Percentiles rank a stretch among this genome's conserved stretches.
These are phyloP conservation scores for Cyprinodon tularosa DNA, from an alignment of 2,113 vertebrate genomes.

Conservation along the genomic window DNA sequence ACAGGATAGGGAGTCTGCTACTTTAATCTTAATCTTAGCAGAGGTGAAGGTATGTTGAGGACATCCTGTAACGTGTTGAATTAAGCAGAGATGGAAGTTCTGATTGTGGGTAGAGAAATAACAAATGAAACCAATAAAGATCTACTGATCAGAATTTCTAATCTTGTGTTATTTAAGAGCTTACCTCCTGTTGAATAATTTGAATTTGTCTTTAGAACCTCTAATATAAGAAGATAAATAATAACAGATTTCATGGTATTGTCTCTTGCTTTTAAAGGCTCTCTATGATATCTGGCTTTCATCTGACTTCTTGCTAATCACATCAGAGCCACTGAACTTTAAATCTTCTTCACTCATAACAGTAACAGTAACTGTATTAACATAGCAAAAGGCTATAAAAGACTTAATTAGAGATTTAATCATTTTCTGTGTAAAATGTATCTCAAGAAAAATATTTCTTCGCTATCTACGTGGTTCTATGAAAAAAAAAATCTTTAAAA, in stretches of 20 bases:
- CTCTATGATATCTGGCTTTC: too few relatives aligned
- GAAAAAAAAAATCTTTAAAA: not conserved
- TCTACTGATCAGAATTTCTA: not conserved
- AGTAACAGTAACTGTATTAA: too few relatives aligned
- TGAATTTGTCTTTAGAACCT: not conserved
- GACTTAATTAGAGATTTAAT: not conserved
- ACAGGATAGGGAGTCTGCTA: conserved; percentile 31
- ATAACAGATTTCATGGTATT: too few relatives aligned
- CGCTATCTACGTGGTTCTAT: not conserved
- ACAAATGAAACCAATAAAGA: too few relatives aligned
- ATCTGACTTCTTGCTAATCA: not conserved
- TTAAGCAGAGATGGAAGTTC: too few relatives aligned
- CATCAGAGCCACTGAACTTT: not conserved
- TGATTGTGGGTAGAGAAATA: too few relatives aligned
- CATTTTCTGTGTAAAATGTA: not conserved
- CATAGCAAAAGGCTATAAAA: too few relatives aligned
- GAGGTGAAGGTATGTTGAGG: conserved; percentile 44
- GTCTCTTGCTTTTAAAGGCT: too few relatives aligned
- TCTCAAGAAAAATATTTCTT: not conserved
- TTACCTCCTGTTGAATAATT: not conserved
- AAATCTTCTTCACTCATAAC: too few relatives aligned
- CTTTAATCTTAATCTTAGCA: conserved; percentile 68
- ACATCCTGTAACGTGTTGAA: conserved; percentile 39
- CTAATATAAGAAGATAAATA: not conserved
- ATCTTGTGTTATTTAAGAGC: too few relatives aligned